Base-by-base conservation (phyloP, 2,797 vertebrate genomes). In the Danionella dracula region DNA sequence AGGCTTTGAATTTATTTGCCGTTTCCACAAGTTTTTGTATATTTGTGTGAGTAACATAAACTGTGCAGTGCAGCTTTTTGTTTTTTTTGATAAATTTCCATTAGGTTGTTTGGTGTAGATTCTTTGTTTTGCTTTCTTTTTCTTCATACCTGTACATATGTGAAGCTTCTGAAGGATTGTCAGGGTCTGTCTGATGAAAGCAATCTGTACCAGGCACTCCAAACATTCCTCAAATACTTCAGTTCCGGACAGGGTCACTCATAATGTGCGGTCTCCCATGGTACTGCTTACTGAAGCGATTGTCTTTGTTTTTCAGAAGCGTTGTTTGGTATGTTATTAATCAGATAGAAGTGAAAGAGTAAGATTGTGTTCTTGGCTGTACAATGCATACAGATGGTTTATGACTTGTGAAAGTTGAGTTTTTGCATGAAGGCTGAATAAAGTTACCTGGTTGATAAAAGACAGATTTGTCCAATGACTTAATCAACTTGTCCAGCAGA, bases 161-260 rank as follows among this genome's bases (percentile, higher is more conserved):
- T 48, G 23, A 7, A 16, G 48, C 50, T 17, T n/a, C 70, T 68
- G 37, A 34, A 7, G 6, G 61, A 67, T 58, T 74, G 38, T 42
- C 27, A 5, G 48, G n/a, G 20, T 48, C 57, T 31, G 38, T 44
- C 13, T 17, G 27, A 62, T 32, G 56, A 69, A 59, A 40, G 80
- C 8, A 66, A 72, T 79, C 75, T 69, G 74, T 81, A 78, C 78
- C 71, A 78, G 82, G 76, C 50, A 78, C 78, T 75, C 44, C 68
- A 71, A 55, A 80, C 86, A 89, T 91, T 89, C 88, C 75, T 86
- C 72, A 76, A 66, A 87, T 88, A 74, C 85, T 83, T 73, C 54
- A 74, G 73, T 66, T 44, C 48, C 42, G 38, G 57, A 65, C 60
- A 62, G 37, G 27, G 23, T 29, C 51, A 23, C 29, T 17, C 49